These are phyloP conservation scores for Drosophila gunungcola DNA, from an alignment of 1,140 invertebrate species.

Conservation along the genomic window DNA sequence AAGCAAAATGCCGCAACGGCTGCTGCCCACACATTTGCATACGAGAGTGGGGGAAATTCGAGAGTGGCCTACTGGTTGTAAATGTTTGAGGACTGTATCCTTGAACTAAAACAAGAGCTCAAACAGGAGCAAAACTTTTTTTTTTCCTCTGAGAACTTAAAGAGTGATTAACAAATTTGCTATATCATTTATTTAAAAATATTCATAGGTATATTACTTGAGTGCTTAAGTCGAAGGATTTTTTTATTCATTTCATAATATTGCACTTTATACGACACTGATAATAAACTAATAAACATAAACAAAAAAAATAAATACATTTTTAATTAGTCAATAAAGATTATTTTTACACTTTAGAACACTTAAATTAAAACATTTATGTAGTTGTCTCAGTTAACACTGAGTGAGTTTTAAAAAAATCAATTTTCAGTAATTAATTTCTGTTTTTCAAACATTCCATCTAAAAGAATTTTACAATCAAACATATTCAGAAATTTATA, in stretches of 20 bases:
- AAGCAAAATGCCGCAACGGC: constrained; percentile 26
- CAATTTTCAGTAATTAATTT: constrained; percentile 1
- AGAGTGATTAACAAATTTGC: too few relatives aligned
- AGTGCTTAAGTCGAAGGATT: too few relatives aligned
- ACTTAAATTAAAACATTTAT: too few relatives aligned
- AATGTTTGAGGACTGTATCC: constrained; percentile 1
- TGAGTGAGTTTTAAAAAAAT: neutral
- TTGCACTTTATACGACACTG: too few relatives aligned
- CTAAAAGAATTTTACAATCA: neutral
- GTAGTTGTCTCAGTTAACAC: neutral
- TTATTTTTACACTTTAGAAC: too few relatives aligned
- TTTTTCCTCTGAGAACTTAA: too few relatives aligned
- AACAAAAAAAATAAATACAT: neutral
- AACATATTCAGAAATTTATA: constrained; percentile 25
- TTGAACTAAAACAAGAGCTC: neutral
- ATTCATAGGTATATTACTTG: too few relatives aligned
- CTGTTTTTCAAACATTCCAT: neutral
- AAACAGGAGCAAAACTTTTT: too few relatives aligned
- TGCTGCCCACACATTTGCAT: constrained; percentile 23
- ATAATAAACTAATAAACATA: too few relatives aligned
- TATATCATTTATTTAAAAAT: too few relatives aligned
- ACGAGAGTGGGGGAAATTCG: neutral
- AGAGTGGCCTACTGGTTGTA: neutral
- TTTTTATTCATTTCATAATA: too few relatives aligned
- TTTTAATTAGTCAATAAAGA: too few relatives aligned